These are phyloP conservation scores for Drosophila santomea DNA, from an alignment of 1,140 invertebrate genomes.

Conservation along the genomic window DNA sequence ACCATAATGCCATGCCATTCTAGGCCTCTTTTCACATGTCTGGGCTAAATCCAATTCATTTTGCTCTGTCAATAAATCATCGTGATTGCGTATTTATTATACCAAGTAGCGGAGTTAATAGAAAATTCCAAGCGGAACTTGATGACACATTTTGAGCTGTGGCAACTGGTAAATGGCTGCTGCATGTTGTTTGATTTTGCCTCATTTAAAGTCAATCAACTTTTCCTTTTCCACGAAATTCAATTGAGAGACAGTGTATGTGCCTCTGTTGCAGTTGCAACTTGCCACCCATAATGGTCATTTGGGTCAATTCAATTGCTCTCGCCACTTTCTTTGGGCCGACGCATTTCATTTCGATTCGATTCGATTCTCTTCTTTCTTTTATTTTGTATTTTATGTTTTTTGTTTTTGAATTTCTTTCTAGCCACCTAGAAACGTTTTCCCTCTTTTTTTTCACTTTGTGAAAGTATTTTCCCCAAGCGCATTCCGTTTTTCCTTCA, in stretches of 20 bases:
- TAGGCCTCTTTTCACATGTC: not conserved
- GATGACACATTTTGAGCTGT: conserved; percentile 54
- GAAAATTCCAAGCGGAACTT: conserved; percentile 56
- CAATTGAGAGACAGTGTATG: conserved; percentile 46
- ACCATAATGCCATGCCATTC: not conserved
- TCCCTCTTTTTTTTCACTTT: conserved; percentile 20
- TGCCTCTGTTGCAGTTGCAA: conserved; percentile 18
- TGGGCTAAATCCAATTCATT: not conserved
- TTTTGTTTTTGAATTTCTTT: conserved; percentile 49
- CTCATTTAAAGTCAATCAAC: conserved; percentile 78
- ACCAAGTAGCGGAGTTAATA: conserved; percentile 7
- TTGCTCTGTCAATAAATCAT: not conserved
- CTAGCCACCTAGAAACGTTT: conserved; percentile 45
- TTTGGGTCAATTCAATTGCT: conserved; percentile 81
- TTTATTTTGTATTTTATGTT: conserved; percentile 26
- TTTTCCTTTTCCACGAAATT: conserved; percentile 76
- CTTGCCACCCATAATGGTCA: conserved; percentile 67
- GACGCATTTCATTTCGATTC: conserved; percentile 44
- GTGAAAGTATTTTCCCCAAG: conserved; percentile 68
- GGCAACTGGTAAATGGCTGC: conserved; percentile 14
- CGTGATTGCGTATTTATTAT: not conserved
- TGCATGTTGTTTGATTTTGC: conserved; percentile 53
- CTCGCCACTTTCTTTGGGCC: conserved; percentile 66
- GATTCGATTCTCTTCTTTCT: conserved; percentile 38
- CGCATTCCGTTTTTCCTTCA: conserved; percentile 19